Base-by-base conservation (phyloP, 2,888 invertebrate genomes). In the Danaus chrysippus region DNA sequence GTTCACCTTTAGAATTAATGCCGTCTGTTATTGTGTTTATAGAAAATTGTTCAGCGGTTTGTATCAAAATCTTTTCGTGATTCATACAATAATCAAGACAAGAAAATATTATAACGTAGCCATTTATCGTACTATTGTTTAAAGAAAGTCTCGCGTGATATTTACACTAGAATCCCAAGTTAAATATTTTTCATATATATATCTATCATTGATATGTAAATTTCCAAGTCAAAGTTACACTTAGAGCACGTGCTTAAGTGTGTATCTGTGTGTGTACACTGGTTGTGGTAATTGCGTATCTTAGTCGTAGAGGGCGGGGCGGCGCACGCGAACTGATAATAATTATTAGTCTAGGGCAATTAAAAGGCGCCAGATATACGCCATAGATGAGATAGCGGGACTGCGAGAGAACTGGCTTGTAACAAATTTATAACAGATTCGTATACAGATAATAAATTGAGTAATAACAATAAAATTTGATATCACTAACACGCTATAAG, bases 351-450 rank as follows among this genome's bases (percentile, higher is more conserved):
- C 84, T 82, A 81, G 77, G 76, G 86, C 85, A 85, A 88, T 89
- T 88, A 88, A 83, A 81, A 87, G 89, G 90, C 90, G 90, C 90
- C 90, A 87, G 81, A 85, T 86, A 86, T 81, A 82, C 81, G 83
- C 81, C 82, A 81, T 79, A 75, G 81, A 81, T 77, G 81, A 70
- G 71, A 71, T 74, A 73, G 53, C 61, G 63, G 55, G 57, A 56
- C 49, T 46, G 46, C 46, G 54, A 59, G 57, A 57, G 58, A 55
- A 64, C 62, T 57, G 59, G 44, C 59, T 56, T 52, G 41, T 56
- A 52, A 46, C 60, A 57, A 59, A 54, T 46, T 46, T 46, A 46
- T 46, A 46, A 46, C 46, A 12, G 54, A 55, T 49, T 49, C 15
- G 49, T 49, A 13, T 55, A 41, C 12, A n/a, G 54, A 42, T 15